Evolutionary conservation across 2,888 invertebrate species (phyloP), one percentile per base, ranked within the genome.

Genomic region (Diploptera punctata): DNA sequence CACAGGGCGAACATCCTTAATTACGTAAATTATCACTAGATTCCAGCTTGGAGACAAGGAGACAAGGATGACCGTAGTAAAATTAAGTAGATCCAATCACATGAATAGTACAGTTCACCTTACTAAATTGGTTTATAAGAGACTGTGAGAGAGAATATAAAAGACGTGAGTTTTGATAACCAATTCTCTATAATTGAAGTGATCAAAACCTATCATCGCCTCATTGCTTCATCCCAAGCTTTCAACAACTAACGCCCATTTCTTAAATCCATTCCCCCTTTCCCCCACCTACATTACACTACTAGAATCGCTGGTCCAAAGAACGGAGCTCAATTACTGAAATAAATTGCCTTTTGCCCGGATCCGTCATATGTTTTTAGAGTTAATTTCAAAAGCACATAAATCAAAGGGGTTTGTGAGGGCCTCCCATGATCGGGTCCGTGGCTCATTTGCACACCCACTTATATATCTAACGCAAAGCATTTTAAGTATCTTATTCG

Each of bases 311-410:
- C 24, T 21, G 24, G 24, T 24, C 57, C 26, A 7, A 9, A 47
- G 31, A 67, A 43, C 72, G 19, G 61, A 60, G 71, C 74, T 74
- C 74, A 74, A 74, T 74, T 74, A 74, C 74, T 72, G 72, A 74
- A 74, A 74, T 74, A 72, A 74, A 74, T 74, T 74, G 74, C 74
- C 74, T 74, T 72, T 74, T 69, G 74, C 73, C 74, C 73, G 73
- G 73, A 75, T 75, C 70, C 74, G 74, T 74, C 74, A 69, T 74
- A 70, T 57, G 68, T 70, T 74, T 65, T 60, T 70, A 67, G 75
- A 73, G 73, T 75, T 75, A 73, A 75, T 75, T 73, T 75, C 75
- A 68, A 71, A 75, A 72, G 67, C 75, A 75, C 75, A 75, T 75
- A 75, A 75, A 75, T 75, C 75, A 75, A 71, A 73, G 71, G 68